Evolutionary conservation across 2,888 invertebrate genomes (phyloP).

Genomic region (Iselma pallidipennis): DNA sequence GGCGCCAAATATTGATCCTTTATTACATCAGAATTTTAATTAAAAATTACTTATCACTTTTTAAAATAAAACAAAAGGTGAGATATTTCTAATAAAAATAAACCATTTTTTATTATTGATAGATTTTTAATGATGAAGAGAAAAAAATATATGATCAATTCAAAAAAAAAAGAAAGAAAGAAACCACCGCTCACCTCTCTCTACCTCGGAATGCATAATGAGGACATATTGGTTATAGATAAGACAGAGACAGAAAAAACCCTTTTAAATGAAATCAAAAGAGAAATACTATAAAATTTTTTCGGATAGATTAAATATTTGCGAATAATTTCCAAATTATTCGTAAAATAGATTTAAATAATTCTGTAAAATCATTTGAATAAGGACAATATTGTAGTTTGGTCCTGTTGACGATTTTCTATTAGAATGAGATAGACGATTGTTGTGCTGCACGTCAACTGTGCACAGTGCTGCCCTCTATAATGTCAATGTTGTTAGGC

Average conservation of each 20-base stretch:
- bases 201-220: constrained; percentile 58
- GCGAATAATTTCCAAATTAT: neutral
- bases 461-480: constrained; percentile 74
- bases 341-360: neutral
- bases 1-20: constrained; percentile 60
- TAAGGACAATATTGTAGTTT: neutral
- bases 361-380: neutral
- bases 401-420: neutral
- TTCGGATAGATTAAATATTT: neutral
- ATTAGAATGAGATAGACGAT: constrained; percentile 5
- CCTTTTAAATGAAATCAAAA: constrained; percentile 4
- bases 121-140: neutral
- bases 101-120: neutral
- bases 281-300: neutral
- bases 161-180: too few relatives aligned
- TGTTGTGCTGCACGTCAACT: constrained; percentile 56
- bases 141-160: neutral
- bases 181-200: constrained; percentile 25
- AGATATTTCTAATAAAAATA: constrained; percentile 1
- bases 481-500: constrained; percentile 79
- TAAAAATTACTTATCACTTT: constrained; percentile 17
- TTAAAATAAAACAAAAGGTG: neutral
- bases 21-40: constrained; percentile 28
- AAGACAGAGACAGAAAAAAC: constrained; percentile 46
- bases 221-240: constrained; percentile 61